These are phyloP conservation scores for Acipenser ruthenus DNA, from an alignment of 2,797 vertebrate genomes.

Conservation along the genomic window DNA sequence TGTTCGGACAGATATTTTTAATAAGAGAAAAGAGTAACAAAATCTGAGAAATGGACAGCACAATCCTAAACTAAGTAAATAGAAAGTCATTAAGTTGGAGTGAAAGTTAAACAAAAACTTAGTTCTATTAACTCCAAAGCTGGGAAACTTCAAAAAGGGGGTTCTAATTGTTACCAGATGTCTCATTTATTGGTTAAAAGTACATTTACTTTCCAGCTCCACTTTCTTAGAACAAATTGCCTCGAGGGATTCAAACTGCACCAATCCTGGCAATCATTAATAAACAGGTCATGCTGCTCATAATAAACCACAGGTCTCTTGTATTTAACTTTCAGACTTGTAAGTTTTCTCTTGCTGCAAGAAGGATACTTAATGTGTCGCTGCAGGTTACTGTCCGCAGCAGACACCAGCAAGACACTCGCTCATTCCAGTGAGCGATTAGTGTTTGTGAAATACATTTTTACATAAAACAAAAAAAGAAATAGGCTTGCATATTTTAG, in stretches of 20 bases:
- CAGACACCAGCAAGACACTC: no score
- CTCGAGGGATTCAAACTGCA: slow-evolving; percentile 10
- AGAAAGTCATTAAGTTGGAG: slow-evolving; percentile 15
- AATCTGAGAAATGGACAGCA: no score
- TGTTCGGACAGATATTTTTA: no score
- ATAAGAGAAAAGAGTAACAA: no score
- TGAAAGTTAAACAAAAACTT: slow-evolving; percentile 30
- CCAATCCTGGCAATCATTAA: background rate
- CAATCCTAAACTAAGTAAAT: background rate
- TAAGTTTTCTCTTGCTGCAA: background rate
- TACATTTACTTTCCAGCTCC: slow-evolving; percentile 25
- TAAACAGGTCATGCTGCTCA: background rate
- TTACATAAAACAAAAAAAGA: no score
- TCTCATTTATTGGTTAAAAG: slow-evolving; percentile 31
- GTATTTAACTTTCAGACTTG: slow-evolving; percentile 3
- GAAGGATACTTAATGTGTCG: background rate
- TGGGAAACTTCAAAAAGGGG: slow-evolving; percentile 35
- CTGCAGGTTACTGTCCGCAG: no score
- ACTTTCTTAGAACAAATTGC: slow-evolving; percentile 10
- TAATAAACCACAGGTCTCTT: slow-evolving; percentile 9
- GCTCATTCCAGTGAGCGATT: no score
- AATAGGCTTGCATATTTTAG: no score
- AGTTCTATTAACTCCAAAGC: slow-evolving; percentile 37
- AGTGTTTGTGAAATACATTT: no score
- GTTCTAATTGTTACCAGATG: slow-evolving; percentile 47